Conservation (phyloP, 2,797 vertebrate genomes). For the Distichodus sexfasciatus region DNA sequence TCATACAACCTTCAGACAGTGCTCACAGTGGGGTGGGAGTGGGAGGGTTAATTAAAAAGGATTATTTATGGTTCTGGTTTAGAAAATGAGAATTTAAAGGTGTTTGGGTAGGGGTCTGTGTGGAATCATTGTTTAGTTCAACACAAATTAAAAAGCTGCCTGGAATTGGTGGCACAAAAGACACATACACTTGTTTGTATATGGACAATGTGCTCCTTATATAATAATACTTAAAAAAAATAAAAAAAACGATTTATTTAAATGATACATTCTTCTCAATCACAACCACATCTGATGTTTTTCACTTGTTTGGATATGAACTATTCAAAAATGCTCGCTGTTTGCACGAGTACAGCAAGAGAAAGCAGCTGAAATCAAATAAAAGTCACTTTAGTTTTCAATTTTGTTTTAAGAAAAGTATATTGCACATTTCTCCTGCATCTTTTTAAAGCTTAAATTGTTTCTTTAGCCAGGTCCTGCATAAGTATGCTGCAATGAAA, state of each 20-base stretch:
- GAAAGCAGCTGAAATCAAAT: slow-evolving; percentile 1
- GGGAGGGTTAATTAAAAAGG: too few species aligned
- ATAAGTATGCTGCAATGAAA: slow-evolving; percentile 7
- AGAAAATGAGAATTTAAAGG: slow-evolving; percentile 15
- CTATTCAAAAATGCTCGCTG: slow-evolving; percentile 32
- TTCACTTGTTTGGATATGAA: slow-evolving; percentile 9
- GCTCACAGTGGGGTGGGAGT: too few species aligned
- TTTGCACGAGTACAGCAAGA: slow-evolving; percentile 37
- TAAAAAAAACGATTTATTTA: neutral
- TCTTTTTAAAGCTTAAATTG: slow-evolving; percentile 4
- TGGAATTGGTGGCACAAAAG: slow-evolving; percentile 14
- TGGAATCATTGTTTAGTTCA: neutral
- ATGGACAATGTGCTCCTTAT: slow-evolving; percentile 42
- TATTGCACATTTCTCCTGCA: slow-evolving; percentile 31
- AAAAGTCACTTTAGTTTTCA: slow-evolving; percentile 14
- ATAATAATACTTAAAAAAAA: slow-evolving; percentile 2
- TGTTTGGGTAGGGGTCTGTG: slow-evolving; percentile 8
- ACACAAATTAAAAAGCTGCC: slow-evolving; percentile 25
- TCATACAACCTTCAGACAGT: too few species aligned
- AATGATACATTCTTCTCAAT: neutral
- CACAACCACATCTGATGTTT: neutral
- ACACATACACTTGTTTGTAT: neutral
- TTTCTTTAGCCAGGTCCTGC: slow-evolving; percentile 16
- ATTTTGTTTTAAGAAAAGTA: neutral
- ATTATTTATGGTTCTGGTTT: too few species aligned